Evolutionary conservation across 2,888 invertebrate genomes (phyloP), one percentile per base, ranked within the genome.

Genomic region (Drosophila pegasa): DNA sequence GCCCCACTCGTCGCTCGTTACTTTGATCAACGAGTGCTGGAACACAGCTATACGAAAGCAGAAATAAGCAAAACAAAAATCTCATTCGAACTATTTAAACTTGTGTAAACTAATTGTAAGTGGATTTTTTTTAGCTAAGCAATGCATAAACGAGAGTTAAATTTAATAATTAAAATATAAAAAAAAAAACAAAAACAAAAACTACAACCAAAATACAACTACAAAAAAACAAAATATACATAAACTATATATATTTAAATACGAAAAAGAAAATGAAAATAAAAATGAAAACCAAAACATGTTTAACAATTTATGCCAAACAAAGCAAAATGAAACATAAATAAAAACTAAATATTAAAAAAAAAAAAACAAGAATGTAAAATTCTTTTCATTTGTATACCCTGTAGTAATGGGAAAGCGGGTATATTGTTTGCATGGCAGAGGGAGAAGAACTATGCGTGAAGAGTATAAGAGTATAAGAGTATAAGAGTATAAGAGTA

Each of bases 121-220:
- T 76, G 65, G 75, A 81, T 83, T 83, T 83, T 83, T 83, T 83
- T 83, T 87, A 87, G 79, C 87, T 87, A 87, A 84, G 81, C 75
- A 87, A 84, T 84, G 79, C 81, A 72, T 84, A 71, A 77, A 80
- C 75, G 31, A 62, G 65, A 81, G 87, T 83, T 87, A 84, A 70
- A 83, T 73, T 74, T 74, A 77, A 77, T 70, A 77, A 77, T 70
- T 70, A 83, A 82, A 65, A 40, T 27, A 48, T n/a, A 20, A 48
- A 31, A 62, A 27, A 29, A 77, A 80, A 70, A 70, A 59, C 55
- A 60, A 79, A 73, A 64, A 31, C 59, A 73, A 56, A 38, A 74
- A 75, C 57, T 74, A 60, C 70, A 65, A 64, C 58, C 38, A 54
- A 54, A 38, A 18, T 22, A 52, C 52, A 52, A 38, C 51, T 37